Base-by-base conservation (phyloP, 53 echinoderm and acorn worm genomes). In the Arbacia lixula region DNA sequence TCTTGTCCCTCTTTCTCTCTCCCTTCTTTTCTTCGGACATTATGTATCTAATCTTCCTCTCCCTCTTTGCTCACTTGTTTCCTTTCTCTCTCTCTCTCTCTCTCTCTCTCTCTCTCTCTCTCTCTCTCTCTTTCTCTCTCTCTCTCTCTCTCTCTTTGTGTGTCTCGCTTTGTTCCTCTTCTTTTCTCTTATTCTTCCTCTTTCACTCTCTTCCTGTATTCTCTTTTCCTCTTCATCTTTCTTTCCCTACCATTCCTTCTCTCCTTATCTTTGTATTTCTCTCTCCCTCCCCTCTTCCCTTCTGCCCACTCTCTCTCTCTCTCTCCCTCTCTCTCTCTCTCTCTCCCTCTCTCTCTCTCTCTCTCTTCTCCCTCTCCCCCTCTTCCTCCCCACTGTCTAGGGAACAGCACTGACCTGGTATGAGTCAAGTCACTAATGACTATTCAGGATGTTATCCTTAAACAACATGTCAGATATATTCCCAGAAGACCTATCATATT, bases 391-490 rank as follows among this genome's bases (percentile, higher is more conserved):
- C 24, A 26, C 40, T 46, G 41, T 69, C 69, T 16, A 6, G 46
- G 29, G 69, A 1, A 69, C 43, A 24, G n/a, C n/a, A 21, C 12
- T 4, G 25, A 19, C 22, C 33, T 26, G n/a, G 6, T 53, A 74
- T 74, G 74, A 74, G 51, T 74, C 74, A 71, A 74, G 34, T 51
- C 53, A 34, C 74, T 53, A 33, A 53, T 74, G 74, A 74, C 33
- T 74, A 43, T 74, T 52, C 74, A 74, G 74, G 74, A 74, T 74
- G 74, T 74, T 74, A 51, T 22, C 43, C 50, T 53, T 51, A 74
- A 74, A 53, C 49, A 53, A 74, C 53, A 74, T 53, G 30, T 74
- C 53, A 52, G 43, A 31, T n/a, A n/a, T n/a, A n/a, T n/a, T n/a
- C n/a, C n/a, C n/a, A n/a, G n/a, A n/a, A n/a, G n/a, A n/a, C n/a